phyloP scores from a whole-genome alignment of 2,888 invertebrate species.

The Amorpha juglandis region DNA sequence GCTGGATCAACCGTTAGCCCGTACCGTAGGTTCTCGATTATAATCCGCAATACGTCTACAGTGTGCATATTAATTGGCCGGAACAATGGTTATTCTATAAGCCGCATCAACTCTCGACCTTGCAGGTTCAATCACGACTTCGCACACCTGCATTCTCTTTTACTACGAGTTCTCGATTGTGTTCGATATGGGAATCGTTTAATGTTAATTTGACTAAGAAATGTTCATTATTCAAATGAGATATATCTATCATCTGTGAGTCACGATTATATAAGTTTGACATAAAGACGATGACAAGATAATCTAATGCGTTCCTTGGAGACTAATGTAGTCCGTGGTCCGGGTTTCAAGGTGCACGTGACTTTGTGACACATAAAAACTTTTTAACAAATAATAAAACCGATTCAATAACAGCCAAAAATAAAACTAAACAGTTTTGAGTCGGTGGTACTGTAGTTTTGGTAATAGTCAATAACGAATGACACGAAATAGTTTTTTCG shows the following conservation, averaged over 20 bases:
- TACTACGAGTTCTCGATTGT: slow-evolving; percentile 26
- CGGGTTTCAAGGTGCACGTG: too few species aligned
- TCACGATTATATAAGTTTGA: background rate
- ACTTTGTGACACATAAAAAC: too few species aligned
- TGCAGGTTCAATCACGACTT: slow-evolving; percentile 63
- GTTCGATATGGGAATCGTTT: background rate
- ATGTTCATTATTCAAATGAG: background rate
- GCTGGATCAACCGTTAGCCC: slow-evolving; percentile 28
- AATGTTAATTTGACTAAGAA: background rate
- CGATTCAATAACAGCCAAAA: too few species aligned
- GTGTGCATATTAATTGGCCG: slow-evolving; percentile 49
- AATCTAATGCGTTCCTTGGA: background rate
- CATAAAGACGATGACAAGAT: background rate
- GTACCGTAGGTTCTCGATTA: slow-evolving; percentile 42
- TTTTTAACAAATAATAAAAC: too few species aligned
- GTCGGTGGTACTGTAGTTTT: too few species aligned
- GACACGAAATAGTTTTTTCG: too few species aligned
- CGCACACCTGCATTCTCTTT: slow-evolving; percentile 54
- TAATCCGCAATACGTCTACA: slow-evolving; percentile 42
- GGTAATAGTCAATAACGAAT: too few species aligned
- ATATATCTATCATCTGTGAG: background rate
- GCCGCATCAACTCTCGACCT: slow-evolving; percentile 55
- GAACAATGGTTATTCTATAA: slow-evolving; percentile 58
- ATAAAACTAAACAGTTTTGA: too few species aligned
- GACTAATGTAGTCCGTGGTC: too few species aligned